Base-by-base conservation (phyloP, 2,113 vertebrate genomes). In the Ptyas mucosa region DNA sequence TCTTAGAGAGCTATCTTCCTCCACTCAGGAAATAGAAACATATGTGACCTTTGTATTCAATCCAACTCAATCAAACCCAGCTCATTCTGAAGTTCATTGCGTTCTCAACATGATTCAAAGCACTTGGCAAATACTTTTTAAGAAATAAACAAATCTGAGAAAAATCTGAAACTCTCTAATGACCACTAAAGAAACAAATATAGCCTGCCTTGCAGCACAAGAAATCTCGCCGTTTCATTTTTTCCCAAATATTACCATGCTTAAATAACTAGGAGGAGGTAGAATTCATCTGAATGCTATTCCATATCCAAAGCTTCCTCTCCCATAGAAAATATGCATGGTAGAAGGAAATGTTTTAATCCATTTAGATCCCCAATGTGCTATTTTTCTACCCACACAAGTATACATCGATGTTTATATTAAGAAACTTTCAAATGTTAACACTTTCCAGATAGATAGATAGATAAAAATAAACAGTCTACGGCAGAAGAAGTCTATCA, bases 21-120 rank as follows among this genome's bases (percentile, higher is more conserved):
- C 10, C 46, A 89, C 88, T 29, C 75, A 91, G 91, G 93, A 94
- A 91, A 89, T 4, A 53, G 93, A 94, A 94, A 94, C 55, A 94
- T 89, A 64, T 90, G 89, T 93, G 81, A 93, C 92, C 90, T 85
- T 85, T 85, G 34, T 69, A 64, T 87, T 85, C 90, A 91, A 91
- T 3, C 20, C 64, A 90, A 95, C 91, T 86, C 54, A 89, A 58
- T 20, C 54, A 93, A 91, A 86, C 23, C 23, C 69, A 52, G 46
- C 46, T 52, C 90, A 89, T 93, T 93, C 91, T 89, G 87, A 93
- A 91, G 91, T 93, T 81, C 90, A 21, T 52, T 21, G 11, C 4
- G 15, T 52, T 86, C 64, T 91, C 90, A 91, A 90, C n/a, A 55
- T 90, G 92, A 93, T 86, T 93, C 75, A 90, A 90, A 93, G 88